Conservation (phyloP, 2,113 vertebrate species). For the Recurvirostra avosetta region DNA sequence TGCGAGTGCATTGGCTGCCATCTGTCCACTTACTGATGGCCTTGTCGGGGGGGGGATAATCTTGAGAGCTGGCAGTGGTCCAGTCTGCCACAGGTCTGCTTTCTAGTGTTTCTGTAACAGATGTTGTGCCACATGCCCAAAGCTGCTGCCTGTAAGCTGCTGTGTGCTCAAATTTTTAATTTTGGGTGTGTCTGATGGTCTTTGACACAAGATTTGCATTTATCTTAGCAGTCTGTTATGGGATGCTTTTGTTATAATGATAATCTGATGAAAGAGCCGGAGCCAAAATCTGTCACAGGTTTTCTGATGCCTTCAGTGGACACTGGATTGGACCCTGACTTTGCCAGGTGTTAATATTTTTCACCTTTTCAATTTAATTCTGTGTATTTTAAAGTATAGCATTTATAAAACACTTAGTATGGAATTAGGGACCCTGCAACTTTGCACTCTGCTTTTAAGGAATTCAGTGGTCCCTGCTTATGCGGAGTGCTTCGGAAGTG, state of each 20-base stretch:
- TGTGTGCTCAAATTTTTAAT: conserved; percentile 40
- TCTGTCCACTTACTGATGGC: conserved; percentile 73
- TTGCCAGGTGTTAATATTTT: neutral
- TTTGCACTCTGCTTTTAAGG: neutral
- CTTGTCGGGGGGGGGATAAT: conserved; percentile 19
- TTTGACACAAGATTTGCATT: neutral
- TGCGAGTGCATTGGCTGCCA: conserved; percentile 56
- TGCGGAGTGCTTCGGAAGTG: neutral
- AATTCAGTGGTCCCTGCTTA: neutral
- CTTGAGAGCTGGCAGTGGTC: conserved; percentile 57
- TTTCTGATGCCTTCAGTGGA: neutral
- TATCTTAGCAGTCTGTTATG: neutral
- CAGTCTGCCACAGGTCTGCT: conserved; percentile 65
- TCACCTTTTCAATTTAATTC: neutral
- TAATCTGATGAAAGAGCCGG: neutral
- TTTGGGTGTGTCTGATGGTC: neutral
- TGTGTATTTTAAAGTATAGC: neutral
- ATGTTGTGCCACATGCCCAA: conserved; percentile 70
- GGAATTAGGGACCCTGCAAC: neutral
- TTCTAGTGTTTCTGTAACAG: conserved; percentile 68
- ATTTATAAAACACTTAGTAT: neutral
- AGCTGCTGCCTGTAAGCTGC: conserved; percentile 51
- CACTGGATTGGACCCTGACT: neutral
- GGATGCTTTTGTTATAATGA: neutral
- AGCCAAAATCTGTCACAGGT: neutral